These are phyloP conservation scores for Clarias fuscus DNA, from an alignment of 2,797 vertebrate species.

Conservation along the genomic window DNA sequence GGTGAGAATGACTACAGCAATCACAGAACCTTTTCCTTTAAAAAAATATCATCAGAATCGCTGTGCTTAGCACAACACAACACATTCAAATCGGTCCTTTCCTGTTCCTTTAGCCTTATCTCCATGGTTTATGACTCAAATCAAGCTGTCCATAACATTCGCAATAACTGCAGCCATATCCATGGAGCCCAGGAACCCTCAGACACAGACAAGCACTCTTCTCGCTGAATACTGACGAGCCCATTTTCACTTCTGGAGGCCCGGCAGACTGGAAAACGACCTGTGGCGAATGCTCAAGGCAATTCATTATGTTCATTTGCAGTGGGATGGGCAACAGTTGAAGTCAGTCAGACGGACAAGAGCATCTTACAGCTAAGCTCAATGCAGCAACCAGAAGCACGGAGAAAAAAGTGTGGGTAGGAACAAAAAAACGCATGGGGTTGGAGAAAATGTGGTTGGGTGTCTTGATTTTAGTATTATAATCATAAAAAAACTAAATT, in stretches of 20 bases:
- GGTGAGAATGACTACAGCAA: not conserved
- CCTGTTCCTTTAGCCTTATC: not conserved
- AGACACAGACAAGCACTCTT: constrained; percentile 17
- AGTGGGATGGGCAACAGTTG: constrained; percentile 14
- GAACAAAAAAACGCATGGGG: not conserved
- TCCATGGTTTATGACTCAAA: not conserved
- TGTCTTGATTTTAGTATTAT: not conserved
- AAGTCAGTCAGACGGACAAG: constrained; percentile 28
- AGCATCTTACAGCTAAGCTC: constrained; percentile 15
- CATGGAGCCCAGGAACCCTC: constrained; percentile 11
- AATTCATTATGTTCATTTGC: constrained; percentile 47
- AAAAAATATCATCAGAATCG: not conserved
- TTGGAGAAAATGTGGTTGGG: not conserved
- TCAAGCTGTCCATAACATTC: constrained; percentile 8
- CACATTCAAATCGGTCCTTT: not conserved
- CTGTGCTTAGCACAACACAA: not conserved
- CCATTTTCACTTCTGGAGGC: constrained; percentile 33
- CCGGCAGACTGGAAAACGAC: constrained; percentile 35
- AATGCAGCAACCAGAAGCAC: not conserved
- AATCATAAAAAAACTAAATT: not conserved
- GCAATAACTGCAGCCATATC: constrained; percentile 18
- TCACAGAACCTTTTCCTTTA: not conserved
- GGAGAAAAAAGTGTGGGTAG: not conserved
- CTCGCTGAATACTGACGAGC: constrained; percentile 34
- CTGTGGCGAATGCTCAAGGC: constrained; percentile 35